Base-by-base conservation (phyloP, 2,888 invertebrate genomes). In the Vesta saturnalis region DNA sequence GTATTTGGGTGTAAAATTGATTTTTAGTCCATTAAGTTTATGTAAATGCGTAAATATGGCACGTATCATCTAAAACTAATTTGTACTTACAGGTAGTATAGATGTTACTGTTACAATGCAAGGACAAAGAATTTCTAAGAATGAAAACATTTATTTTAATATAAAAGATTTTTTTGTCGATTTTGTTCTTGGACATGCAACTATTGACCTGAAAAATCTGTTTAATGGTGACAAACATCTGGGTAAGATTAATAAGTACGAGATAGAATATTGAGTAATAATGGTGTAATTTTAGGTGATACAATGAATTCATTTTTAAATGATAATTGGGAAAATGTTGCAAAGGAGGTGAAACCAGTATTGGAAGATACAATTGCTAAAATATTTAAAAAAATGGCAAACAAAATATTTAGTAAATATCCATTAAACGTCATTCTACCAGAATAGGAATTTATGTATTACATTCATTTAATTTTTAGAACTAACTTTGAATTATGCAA, bases 241-340 rank as follows among this genome's bases (percentile, higher is more conserved):
- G 30, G 89, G 90, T 89, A 81, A 81, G 82, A 46, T 46, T 16
- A 30, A 52, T 18, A 43, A 58, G 18, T 43, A 43, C 14, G 12
- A 14, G 16, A 54, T 54, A 60, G 15, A 47, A 52, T 54, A 12
- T 23, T 30, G 55, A 18, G 5, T 30, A 39, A 22, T 64, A 57
- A 47, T 55, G 54, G n/a, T 43, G 59, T 70, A 60, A 67, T 80
- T 83, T 6, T 79, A 87, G 92, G 92, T 22, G 86, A 89, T 16
- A 87, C 90, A 1, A 91, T 93, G 90, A 94, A 94, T 80, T 82
- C 87, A 23, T 93, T 93, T 79, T 81, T 94, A 18, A 94, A 93
- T 77, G 91, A 93, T 55, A 93, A 94, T 79, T 94, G 93, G 93
- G 87, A 88, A 75, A 87, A 86, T 23, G 85, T 94, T 0, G 87